Base-by-base conservation (phyloP, 2,797 vertebrate species). In the Microhierax caerulescens region DNA sequence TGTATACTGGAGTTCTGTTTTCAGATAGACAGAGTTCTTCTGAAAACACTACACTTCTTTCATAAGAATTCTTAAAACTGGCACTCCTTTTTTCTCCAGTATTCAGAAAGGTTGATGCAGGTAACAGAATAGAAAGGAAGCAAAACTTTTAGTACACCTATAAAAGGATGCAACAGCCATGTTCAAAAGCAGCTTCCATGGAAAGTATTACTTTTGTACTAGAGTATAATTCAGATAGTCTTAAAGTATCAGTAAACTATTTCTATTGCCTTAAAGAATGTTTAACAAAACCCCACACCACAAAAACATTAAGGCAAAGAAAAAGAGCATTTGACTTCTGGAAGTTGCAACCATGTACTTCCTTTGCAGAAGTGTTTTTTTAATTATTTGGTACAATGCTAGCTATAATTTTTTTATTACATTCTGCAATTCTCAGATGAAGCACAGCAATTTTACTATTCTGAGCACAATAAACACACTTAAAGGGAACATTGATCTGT, bases 391-490 rank as follows among this genome's bases (percentile, higher is more conserved):
- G 16, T 89, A 60, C 34, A 34, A 15, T 43, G 18, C 45, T 61
- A 39, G 54, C 36, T 80, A 4, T 73, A 89, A 77, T 37, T 94
- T 56, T 56, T 75, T 48, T 53, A 80, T 19, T 93, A 91, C 45
- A 48, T 76, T 86, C 19, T 88, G 28, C 75, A 94, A 50, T 92
- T 93, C 75, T 93, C 86, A 87, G 70, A 21, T 82, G 78, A 68
- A 94, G 34, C 68, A 54, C 34, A 57, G 51, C 61, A 68, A 19
- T 92, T 90, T 90, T 78, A 57, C 56, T 92, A 23, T 94, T 95
- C 80, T 17, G 32, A 88, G 70, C 65, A 57, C 27, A 76, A 56
- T 95, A 95, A 94, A 93, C 72, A 92, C 41, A 82, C 57, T 95
- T 92, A 59, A 50, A 89, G 43, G 5, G 7, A 96, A 59, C 60